Evolutionary conservation across 2,888 invertebrate species (phyloP), one percentile per base, ranked within the genome.

Genomic region (Hemicrepidius hirtus): DNA sequence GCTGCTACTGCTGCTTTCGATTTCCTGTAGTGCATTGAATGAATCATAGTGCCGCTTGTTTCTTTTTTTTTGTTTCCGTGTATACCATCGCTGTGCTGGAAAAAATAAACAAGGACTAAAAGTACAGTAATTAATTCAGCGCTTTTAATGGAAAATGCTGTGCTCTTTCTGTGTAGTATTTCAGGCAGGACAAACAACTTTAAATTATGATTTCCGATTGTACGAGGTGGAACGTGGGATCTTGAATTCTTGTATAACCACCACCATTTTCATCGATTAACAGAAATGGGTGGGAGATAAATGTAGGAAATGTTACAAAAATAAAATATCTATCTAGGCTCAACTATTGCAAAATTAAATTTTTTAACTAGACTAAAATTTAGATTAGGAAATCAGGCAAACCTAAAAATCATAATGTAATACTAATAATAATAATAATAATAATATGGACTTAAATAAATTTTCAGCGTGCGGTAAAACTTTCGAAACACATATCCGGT

Each of bases 161-260:
- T 60, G 68, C 40, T 24, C 28, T 16, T 28, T 44, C 37, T 40
- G 50, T 62, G 41, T 41, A 53, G 44, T 18, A 41, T 68, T 68
- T 62, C 35, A 68, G 59, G 44, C 68, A 62, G 53, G 21, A 62
- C 60, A 62, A 68, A 68, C 68, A 53, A 62, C 62, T 62, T 62
- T 53, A 68, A 60, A 68, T 68, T 62, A 68, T 68, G 62, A 68
- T 68, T 68, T 68, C 62, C 62, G 68, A 62, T 62, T 32, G 68
- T 16, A 18, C 16, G 24, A 13, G 28, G 40, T 68, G 49, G 62
- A 24, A 18, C 28, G 24, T 18, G 18, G 40, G 20, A 37, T 57
- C 57, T 60, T 60, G 5, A 60, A 60, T 12, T 21, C 44, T 21
- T 60, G 37, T 53, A 57, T 35, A 35, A 5, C 12, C 18, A n/a